Evolutionary conservation across 92 coral and sea anemone species (phyloP).

Genomic region (Epizoanthus stellaris): DNA sequence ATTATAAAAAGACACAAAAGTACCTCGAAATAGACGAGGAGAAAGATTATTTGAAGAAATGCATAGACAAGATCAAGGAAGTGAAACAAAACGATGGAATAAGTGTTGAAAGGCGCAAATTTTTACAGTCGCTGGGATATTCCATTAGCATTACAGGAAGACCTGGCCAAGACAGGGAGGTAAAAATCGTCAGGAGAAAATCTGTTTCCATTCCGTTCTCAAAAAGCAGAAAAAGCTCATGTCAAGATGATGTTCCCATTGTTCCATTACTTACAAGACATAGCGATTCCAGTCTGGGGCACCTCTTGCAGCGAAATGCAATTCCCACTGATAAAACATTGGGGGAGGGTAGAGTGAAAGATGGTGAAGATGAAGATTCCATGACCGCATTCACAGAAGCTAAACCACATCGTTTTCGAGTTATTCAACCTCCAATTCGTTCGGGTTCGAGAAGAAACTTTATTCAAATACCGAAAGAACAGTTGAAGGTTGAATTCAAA

Average conservation of each 20-base stretch:
- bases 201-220: neutral
- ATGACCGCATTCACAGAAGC: neutral
- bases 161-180: neutral
- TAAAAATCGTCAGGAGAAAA: neutral
- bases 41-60: constrained; percentile 49
- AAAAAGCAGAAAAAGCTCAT: neutral
- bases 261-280: neutral
- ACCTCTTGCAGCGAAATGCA: neutral
- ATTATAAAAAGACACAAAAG: constrained; percentile 52
- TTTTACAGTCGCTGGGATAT: constrained; percentile 46
- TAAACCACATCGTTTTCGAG: constrained; percentile 36
- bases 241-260: neutral
- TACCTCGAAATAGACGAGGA: constrained; percentile 53
- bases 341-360: neutral
- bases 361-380: neutral
- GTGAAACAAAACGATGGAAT: constrained; percentile 53
- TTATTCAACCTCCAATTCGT: constrained; percentile 67
- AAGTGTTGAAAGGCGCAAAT: constrained; percentile 64
- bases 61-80: constrained; percentile 50
- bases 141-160: constrained; percentile 8
- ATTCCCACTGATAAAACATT: neutral
- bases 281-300: neutral
- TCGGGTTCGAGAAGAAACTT: constrained; percentile 74
- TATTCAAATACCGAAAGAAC: constrained; percentile 55
- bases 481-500: constrained; percentile 45